phyloP scores from a whole-genome alignment of 2,888 invertebrate genomes.

The Lithodes maja region DNA sequence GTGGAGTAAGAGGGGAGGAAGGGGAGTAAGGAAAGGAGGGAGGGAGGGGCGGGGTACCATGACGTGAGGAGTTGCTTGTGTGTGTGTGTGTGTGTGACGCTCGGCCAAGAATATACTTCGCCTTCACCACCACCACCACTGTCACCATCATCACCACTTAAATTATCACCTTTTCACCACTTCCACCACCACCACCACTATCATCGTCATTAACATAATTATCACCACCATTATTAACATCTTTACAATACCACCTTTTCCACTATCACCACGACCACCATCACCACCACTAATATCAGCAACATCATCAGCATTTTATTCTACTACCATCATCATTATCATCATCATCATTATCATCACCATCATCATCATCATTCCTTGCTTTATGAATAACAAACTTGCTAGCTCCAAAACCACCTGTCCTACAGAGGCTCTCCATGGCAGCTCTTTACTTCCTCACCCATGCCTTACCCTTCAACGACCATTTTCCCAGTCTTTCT shows the following conservation, averaged over 20 bases:
- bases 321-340: not conserved
- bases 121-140: not conserved
- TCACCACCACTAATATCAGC: not conserved
- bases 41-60: not conserved
- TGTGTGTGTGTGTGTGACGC: conserved; percentile 30
- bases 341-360: not conserved
- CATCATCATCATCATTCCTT: not conserved
- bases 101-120: not conserved
- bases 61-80: not conserved
- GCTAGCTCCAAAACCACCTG: too few relatives aligned
- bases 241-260: not conserved
- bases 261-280: not conserved
- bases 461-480: too few relatives aligned
- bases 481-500: too few relatives aligned
- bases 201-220: not conserved
- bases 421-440: too few relatives aligned
- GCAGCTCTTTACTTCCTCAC: too few relatives aligned
- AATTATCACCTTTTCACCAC: not conserved
- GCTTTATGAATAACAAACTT: too few relatives aligned
- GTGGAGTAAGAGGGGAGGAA: not conserved
- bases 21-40: not conserved
- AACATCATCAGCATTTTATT: not conserved
- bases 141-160: not conserved
- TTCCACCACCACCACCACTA: not conserved
- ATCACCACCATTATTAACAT: not conserved